Conservation (phyloP, 2,888 invertebrate species). For the Nephrotoma guestfalica region DNA sequence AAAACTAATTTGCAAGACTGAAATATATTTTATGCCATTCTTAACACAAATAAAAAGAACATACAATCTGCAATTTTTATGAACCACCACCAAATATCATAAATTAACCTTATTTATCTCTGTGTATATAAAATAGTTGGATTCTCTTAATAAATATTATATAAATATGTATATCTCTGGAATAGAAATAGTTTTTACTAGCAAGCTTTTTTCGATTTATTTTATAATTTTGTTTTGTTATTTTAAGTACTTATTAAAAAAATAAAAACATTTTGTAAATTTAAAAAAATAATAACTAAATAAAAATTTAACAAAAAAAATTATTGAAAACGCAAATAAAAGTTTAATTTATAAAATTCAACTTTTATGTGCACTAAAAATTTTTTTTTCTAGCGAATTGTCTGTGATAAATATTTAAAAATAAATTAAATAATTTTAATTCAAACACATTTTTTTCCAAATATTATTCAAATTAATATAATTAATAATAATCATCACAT, state of each 20-base stretch:
- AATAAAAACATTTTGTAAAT: neutral
- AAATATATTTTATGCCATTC: neutral
- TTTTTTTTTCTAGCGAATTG: neutral
- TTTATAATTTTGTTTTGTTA: neutral
- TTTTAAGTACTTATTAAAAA: neutral
- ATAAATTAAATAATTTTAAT: neutral
- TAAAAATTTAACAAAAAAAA: neutral
- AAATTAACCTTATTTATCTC: neutral
- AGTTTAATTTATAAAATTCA: neutral
- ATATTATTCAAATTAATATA: neutral
- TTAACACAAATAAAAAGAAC: too few relatives aligned
- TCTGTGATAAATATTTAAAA: constrained; percentile 4
- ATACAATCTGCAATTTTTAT: neutral
- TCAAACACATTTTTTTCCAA: neutral
- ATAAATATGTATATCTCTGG: neutral
- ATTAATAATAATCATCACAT: neutral
- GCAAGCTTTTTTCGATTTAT: neutral
- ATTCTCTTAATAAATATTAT: neutral
- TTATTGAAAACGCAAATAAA: neutral
- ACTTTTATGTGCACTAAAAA: neutral
- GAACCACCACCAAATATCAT: neutral
- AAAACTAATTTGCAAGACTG: neutral
- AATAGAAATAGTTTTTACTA: neutral
- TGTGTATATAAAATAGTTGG: neutral
- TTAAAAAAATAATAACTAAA: neutral